A percentile compares a stretch with the other conserved stretches of the same genome.
These are phyloP conservation scores for Paralichthys olivaceus DNA, from an alignment of 2,113 vertebrate species.

Conservation along the genomic window DNA sequence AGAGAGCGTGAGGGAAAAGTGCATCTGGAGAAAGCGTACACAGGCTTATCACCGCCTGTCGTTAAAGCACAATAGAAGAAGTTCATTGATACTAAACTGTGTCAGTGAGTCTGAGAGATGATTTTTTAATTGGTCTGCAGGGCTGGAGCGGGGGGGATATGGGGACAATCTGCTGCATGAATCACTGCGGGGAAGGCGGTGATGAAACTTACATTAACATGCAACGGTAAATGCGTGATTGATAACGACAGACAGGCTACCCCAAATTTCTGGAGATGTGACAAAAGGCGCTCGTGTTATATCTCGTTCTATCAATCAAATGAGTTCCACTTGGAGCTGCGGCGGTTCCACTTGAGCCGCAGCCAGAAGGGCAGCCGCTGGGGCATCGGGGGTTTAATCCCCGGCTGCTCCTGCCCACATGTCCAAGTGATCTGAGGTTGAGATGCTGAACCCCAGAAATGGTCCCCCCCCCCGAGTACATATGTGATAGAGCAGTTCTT, in stretches of 20 bases:
- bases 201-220: slow-evolving; percentile 60
- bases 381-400: background rate
- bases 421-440: background rate
- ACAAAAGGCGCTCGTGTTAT: slow-evolving; percentile 32
- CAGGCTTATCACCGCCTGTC: slow-evolving; percentile 31
- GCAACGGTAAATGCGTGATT: slow-evolving; percentile 55
- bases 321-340: background rate
- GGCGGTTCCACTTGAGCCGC: no score
- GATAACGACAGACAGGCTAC: slow-evolving; percentile 39
- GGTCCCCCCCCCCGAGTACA: no score
- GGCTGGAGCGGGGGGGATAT: background rate
- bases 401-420: background rate
- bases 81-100: background rate
- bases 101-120: slow-evolving; percentile 15
- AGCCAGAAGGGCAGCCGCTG: background rate
- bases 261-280: slow-evolving; percentile 34
- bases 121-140: slow-evolving; percentile 13
- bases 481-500: background rate
- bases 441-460: background rate
- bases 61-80: slow-evolving; percentile 20
- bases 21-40: slow-evolving; percentile 17
- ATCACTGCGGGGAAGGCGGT: slow-evolving; percentile 37
- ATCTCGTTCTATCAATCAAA: slow-evolving; percentile 36
- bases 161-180: slow-evolving; percentile 47
- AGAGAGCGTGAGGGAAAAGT: background rate